Evolutionary conservation across 2,888 invertebrate species (phyloP).

Genomic region (Melolontha melolontha): DNA sequence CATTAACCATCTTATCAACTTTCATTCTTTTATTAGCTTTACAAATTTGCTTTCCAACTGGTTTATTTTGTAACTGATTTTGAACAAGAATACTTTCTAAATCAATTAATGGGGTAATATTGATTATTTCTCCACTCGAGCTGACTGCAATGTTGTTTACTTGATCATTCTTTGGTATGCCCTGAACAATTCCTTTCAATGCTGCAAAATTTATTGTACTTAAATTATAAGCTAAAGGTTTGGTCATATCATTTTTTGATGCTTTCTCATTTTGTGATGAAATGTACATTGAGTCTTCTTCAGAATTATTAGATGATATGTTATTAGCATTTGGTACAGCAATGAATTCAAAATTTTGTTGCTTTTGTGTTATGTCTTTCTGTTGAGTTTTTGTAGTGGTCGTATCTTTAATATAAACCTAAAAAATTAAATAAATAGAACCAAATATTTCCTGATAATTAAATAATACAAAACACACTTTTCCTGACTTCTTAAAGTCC

Average conservation of each 20-base stretch:
- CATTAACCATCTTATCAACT: slow-evolving; percentile 35
- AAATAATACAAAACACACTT: slow-evolving; percentile 59
- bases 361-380: slow-evolving; percentile 25
- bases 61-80: slow-evolving; percentile 44
- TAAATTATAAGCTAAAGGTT: slow-evolving; percentile 56
- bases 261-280: slow-evolving; percentile 45
- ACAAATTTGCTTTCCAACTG: slow-evolving; percentile 3
- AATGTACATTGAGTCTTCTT: slow-evolving; percentile 32
- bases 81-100: slow-evolving; percentile 56
- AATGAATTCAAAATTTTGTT: slow-evolving; percentile 19
- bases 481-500: slow-evolving; percentile 73
- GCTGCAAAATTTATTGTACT: slow-evolving; percentile 56
- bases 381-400: slow-evolving; percentile 38
- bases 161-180: slow-evolving; percentile 53
- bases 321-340: slow-evolving; percentile 22
- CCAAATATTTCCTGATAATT: not conserved
- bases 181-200: slow-evolving; percentile 53
- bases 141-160: slow-evolving; percentile 60
- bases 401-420: slow-evolving; percentile 72
- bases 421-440: slow-evolving; percentile 42
- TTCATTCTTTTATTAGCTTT: slow-evolving; percentile 41
- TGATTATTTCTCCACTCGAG: slow-evolving; percentile 61
- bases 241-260: slow-evolving; percentile 45
- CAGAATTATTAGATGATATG: slow-evolving; percentile 19
- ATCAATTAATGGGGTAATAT: slow-evolving; percentile 58